Evolutionary conservation across 2,888 invertebrate genomes (phyloP).

Genomic region (Zygothrica quintamaculata): DNA sequence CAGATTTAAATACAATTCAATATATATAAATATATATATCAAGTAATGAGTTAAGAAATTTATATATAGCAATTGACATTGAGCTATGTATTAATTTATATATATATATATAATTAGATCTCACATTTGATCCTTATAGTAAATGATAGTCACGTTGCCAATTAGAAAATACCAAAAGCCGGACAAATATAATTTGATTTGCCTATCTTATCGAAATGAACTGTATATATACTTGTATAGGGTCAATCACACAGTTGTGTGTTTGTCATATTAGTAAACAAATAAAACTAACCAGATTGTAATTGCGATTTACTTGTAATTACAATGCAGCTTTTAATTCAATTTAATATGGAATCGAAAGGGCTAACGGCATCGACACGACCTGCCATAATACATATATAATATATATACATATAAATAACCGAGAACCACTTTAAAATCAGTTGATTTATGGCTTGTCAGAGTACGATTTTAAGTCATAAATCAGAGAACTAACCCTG

Average conservation of each 20-base stretch:
- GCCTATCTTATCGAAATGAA: conserved; percentile 23
- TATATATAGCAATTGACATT: too few relatives aligned
- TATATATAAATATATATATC: too few relatives aligned
- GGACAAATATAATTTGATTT: conserved; percentile 30
- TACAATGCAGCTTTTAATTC: conserved; percentile 4
- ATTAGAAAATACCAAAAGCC: conserved; percentile 17
- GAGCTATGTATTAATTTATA: too few relatives aligned
- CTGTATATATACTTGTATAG: neutral
- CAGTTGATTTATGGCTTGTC: too few relatives aligned
- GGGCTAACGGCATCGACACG: conserved; percentile 22
- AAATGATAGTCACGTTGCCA: conserved; percentile 21
- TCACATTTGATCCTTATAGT: conserved; percentile 7
- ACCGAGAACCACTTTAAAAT: conserved; percentile 15
- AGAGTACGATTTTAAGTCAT: too few relatives aligned
- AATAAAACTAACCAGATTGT: neutral
- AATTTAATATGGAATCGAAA: conserved; percentile 12
- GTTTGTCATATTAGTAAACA: conserved; percentile 12
- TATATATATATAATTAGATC: too few relatives aligned
- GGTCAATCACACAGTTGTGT: conserved; percentile 25
- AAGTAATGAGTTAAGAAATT: too few relatives aligned
- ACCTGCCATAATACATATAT: conserved; percentile 45
- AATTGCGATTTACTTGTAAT: conserved; percentile 21
- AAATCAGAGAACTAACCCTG: too few relatives aligned
- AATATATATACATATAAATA: conserved; percentile 16
- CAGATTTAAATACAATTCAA: too few relatives aligned